Base-by-base conservation (phyloP, 2,797 vertebrate genomes). In the Leptoclinus maculatus region DNA sequence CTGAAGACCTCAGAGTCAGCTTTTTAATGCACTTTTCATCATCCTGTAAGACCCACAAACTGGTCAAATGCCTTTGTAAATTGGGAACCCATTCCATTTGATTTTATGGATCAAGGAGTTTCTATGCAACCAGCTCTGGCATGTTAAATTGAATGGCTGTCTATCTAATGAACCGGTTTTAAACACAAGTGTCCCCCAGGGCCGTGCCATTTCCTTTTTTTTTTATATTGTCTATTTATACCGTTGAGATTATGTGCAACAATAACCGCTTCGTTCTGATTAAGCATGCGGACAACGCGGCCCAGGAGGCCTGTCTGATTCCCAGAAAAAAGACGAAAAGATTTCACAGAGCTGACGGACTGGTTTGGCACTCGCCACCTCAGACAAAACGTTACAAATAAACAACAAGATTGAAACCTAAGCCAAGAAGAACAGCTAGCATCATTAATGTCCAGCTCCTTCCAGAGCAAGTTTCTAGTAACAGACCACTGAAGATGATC, bases 81-180 rank as follows among this genome's bases (percentile, higher is more conserved):
- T 90, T 92, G 90, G 87, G 83, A 91, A 83, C 60, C 85, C 49
- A 88, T 92, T 92, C 86, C 89, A 90, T 92, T 91, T 91, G 88
- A 94, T 94, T 93, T 92, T 91, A 92, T 91, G 91, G 91, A 93
- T 94, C 93, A 93, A 92, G 86, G 83, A 87, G 83, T 83, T 88
- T 86, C 82, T 82, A 68, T 88, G 91, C 88, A 90, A 90, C 85
- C 83, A 66, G 78, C 71, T 79, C 79, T 80, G 83, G 85, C 89
- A 85, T 88, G 88, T 87, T 91, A 93, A 94, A 92, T 87, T 83
- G 83, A 93, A 92, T 84, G 80, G 82, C 83, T 92, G 91, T 92
- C 90, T 91, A 72, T 89, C 85, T 93, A 94, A 94, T 93, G 91
- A 94, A 89, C 83, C 86, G 67, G 80, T 91, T 89, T 93, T 89